Percentiles rank a stretch among this genome's conserved stretches.
phyloP scores from a whole-genome alignment of 2,113 vertebrate genomes.

The Nyctibius bracteatus region DNA sequence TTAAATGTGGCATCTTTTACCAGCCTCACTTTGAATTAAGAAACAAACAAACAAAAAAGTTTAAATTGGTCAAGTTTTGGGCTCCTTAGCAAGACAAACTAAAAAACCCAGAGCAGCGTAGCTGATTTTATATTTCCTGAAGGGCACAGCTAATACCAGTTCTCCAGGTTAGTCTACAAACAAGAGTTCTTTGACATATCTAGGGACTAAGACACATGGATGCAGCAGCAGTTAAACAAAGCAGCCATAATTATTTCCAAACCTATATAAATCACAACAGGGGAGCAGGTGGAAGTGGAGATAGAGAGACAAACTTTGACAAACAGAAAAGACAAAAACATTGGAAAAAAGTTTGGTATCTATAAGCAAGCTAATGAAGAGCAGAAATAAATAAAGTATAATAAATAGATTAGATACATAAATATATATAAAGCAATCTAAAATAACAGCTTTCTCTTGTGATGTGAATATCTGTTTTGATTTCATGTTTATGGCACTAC shows the following conservation, averaged over 20 bases:
- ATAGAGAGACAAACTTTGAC: background rate
- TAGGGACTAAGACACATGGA: background rate
- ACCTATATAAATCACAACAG: slow-evolving; percentile 39
- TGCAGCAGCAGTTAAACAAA: slow-evolving; percentile 22
- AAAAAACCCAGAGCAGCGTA: background rate
- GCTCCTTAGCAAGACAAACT: background rate
- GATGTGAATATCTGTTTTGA: slow-evolving; percentile 36
- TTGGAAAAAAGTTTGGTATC: slow-evolving; percentile 14
- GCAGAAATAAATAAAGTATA: background rate
- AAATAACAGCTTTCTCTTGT: slow-evolving; percentile 34
- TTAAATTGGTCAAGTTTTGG: background rate
- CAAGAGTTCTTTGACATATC: background rate
- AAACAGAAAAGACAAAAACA: slow-evolving; percentile 47
- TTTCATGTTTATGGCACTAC: background rate
- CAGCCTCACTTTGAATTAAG: background rate
- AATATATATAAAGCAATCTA: background rate
- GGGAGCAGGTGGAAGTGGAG: background rate
- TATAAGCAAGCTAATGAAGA: background rate
- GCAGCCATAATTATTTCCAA: slow-evolving; percentile 16
- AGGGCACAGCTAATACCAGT: background rate
- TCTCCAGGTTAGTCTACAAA: background rate
- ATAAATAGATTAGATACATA: background rate
- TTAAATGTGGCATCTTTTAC: background rate
- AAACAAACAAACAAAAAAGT: background rate
- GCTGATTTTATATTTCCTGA: background rate